phyloP scores from a whole-genome alignment of 1,140 invertebrate species.

The Eurosta solidaginis region DNA sequence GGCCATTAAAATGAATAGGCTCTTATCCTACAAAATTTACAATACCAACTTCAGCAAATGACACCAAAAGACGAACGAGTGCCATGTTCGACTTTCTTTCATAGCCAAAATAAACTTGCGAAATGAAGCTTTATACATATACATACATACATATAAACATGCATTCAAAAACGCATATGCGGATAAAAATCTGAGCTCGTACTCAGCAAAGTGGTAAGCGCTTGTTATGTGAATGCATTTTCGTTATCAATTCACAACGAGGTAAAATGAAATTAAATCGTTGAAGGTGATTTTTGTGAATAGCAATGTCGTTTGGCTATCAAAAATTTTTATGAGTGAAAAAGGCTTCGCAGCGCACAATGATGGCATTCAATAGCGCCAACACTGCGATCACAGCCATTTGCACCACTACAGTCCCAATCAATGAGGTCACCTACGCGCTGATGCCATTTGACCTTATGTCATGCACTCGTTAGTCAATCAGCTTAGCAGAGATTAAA shows the following conservation, averaged over 20 bases:
- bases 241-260: neutral
- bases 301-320: neutral
- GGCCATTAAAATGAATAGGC: conserved; percentile 10
- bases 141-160: neutral
- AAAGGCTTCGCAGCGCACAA: neutral
- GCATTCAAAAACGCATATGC: neutral
- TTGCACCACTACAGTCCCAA: neutral
- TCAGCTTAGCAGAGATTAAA: neutral
- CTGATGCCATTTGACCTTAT: neutral
- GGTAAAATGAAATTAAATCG: conserved; percentile 2
- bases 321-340: neutral
- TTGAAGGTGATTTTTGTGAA: neutral
- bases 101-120: neutral
- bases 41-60: neutral
- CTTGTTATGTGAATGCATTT: neutral
- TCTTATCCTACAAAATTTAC: neutral
- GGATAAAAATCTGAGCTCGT: too few species aligned
- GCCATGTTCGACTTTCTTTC: neutral
- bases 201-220: too few species aligned
- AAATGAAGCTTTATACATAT: neutral
- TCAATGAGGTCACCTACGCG: conserved; percentile 10
- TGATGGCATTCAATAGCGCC: neutral
- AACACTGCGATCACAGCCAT: neutral
- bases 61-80: conserved; percentile 19
- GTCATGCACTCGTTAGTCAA: conserved; percentile 3